Percentiles rank a stretch among this genome's conserved stretches.
These are phyloP conservation scores for Remorina albescens DNA, from an alignment of 2,797 vertebrate species.

Conservation along the genomic window DNA sequence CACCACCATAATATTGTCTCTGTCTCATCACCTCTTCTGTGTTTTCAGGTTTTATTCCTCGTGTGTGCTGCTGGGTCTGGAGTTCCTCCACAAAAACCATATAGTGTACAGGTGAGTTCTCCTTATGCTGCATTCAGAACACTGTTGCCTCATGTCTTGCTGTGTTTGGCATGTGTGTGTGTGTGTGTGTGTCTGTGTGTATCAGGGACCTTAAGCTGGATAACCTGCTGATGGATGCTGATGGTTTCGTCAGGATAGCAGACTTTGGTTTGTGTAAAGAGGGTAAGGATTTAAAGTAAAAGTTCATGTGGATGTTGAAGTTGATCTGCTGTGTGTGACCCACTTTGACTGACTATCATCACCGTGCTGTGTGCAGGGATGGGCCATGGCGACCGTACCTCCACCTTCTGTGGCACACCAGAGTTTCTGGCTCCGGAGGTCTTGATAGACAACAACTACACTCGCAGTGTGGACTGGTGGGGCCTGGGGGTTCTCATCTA, in stretches of 20 bases:
- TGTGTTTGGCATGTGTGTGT: neutral
- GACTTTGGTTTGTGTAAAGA: constrained; percentile 94
- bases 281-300: constrained; percentile 27
- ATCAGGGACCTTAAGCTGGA: constrained; percentile 93
- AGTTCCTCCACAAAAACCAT: constrained; percentile 93
- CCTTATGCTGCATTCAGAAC: neutral
- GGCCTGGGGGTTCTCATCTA: constrained; percentile 94
- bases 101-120: constrained; percentile 93
- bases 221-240: constrained; percentile 93
- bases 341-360: no score
- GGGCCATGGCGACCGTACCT: constrained; percentile 92
- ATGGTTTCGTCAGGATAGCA: constrained; percentile 93
- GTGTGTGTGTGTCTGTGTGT: constrained; percentile 21
- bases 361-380: constrained; percentile 92
- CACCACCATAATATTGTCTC: no score
- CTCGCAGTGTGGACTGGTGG: constrained; percentile 97
- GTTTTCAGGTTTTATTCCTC: constrained; percentile 91
- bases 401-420: constrained; percentile 96
- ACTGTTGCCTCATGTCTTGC: no score
- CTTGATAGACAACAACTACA: constrained; percentile 93
- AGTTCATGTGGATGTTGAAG: no score
- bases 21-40: neutral
- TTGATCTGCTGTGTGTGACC: no score
- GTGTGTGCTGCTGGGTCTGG: constrained; percentile 94
- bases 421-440: constrained; percentile 97